Base-by-base conservation (phyloP, 2,888 invertebrate genomes). In the Thereva nobilitata region DNA sequence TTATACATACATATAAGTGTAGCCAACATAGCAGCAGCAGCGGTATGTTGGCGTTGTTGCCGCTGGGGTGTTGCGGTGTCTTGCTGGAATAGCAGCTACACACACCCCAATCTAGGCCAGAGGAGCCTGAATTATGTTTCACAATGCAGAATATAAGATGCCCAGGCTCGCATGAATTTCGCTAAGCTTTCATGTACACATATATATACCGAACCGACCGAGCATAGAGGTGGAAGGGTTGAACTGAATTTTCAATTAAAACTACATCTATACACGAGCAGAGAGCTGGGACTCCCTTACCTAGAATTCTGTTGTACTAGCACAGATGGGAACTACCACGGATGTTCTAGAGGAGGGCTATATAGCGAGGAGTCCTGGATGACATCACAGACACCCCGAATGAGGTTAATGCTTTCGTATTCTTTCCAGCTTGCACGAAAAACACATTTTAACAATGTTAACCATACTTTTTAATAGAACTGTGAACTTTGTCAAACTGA, bases 351-450 rank as follows among this genome's bases (percentile, higher is more conserved):
- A 2, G 23, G 23, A 2, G 23, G 23, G 23, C 23, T n/a, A n/a
- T n/a, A 23, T 23, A 23, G 23, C 23, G 23, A 23, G 23, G 23
- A 23, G 23, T 23, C 23, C 23, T 23, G 23, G 23, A 2, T 23
- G 23, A 23, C 23, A 23, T 23, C 23, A 23, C 23, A 23, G 23
- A 23, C 23, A 23, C 23, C 23, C 23, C 23, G 23, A 23, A 23
- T 23, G 61, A 61, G 40, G 49, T 61, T 61, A 61, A 61, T 61
- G 61, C 49, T 41, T 61, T 61, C 50, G 61, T 50, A 61, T 41
- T 61, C 23, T 23, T 23, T 23, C 23, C 23, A 23, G 23, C 23
- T 61, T 50, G 35, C 40, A 37, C 34, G 61, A 50, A 61, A 50
- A 59, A 61, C 50, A 42, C 50, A 61, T 49, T 61, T 49, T 50